Base-by-base conservation (phyloP, 2,797 vertebrate species). In the Bucorvus abyssinicus region DNA sequence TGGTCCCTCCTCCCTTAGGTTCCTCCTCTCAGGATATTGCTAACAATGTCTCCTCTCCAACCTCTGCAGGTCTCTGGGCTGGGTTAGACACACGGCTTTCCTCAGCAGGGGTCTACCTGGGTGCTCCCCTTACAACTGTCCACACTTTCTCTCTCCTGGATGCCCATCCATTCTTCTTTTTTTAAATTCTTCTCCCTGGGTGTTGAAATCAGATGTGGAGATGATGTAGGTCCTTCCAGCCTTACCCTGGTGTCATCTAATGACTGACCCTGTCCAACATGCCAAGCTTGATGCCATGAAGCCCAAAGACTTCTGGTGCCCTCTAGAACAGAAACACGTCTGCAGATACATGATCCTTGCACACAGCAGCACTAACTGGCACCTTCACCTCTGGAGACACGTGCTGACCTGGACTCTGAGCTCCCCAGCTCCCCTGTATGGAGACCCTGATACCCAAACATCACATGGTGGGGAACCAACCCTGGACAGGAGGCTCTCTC, bases 391-490 rank as follows among this genome's bases (percentile, higher is more conserved):
- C 38, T 40, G 38, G 38, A 12, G 38, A 40, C 38, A 40, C 38
- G 38, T 40, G 38, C 38, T 40, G 38, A 40, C 38, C 38, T 40
- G 38, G 38, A 40, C 12, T 40, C 38, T 40, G 38, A 40, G 12
- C 38, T 40, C 38, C 38, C 23, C 27, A 22, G 26, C 15, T 24
- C 5, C 42, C 23, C 60, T 10, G 12, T 9, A 22, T 26, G 21
- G 65, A 77, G 3, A 30, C 5, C 20, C 12, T 57, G 21, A 26
- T 56, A 22, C 38, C 45, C 47, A 40, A 23, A 29, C 13, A 9
- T 36, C 7, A 4, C 1, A 0, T 8, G 38, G 23, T 32, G 21
- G 32, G 30, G 18, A 45, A 45, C 36, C n/a, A 34, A 6, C 22
- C 17, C 32, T 50, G 49, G 24, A 29, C 29, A n/a, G 29, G 29